phyloP scores from a whole-genome alignment of 2,113 vertebrate species.

The Panurus biarmicus region DNA sequence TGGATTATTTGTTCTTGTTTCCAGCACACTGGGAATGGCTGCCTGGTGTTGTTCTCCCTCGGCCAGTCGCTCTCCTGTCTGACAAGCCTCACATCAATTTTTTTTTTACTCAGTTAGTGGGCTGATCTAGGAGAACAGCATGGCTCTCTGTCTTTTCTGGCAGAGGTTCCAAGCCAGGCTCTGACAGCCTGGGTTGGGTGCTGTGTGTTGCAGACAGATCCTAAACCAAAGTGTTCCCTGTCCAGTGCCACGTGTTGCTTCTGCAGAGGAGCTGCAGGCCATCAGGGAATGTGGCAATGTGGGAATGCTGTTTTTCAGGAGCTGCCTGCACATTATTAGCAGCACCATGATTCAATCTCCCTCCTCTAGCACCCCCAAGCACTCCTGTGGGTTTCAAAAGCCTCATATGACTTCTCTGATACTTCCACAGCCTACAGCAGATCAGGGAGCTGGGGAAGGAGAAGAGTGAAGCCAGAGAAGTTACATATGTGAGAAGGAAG shows the following conservation, averaged over 20 bases:
- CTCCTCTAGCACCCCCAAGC: background rate
- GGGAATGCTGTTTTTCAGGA: background rate
- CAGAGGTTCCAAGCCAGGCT: background rate
- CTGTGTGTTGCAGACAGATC: background rate
- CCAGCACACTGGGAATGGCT: background rate
- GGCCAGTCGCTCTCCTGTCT: background rate
- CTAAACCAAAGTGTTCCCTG: background rate
- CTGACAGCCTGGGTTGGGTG: background rate
- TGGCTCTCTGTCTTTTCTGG: background rate
- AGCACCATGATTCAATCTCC: background rate
- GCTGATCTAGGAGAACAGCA: background rate
- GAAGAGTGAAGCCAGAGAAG: background rate
- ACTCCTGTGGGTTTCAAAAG: background rate
- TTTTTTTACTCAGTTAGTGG: background rate
- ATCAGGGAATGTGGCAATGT: background rate
- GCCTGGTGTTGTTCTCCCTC: background rate
- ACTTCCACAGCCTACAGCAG: background rate
- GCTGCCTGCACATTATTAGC: background rate
- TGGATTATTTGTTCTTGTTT: background rate
- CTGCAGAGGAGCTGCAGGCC: background rate
- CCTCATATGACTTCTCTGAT: background rate
- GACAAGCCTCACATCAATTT: background rate
- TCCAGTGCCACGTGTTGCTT: background rate
- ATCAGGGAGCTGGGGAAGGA: background rate
- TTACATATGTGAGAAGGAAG: background rate